phyloP scores from a whole-genome alignment of 1,140 invertebrate genomes.

The Dolichoris vasculosae region DNA sequence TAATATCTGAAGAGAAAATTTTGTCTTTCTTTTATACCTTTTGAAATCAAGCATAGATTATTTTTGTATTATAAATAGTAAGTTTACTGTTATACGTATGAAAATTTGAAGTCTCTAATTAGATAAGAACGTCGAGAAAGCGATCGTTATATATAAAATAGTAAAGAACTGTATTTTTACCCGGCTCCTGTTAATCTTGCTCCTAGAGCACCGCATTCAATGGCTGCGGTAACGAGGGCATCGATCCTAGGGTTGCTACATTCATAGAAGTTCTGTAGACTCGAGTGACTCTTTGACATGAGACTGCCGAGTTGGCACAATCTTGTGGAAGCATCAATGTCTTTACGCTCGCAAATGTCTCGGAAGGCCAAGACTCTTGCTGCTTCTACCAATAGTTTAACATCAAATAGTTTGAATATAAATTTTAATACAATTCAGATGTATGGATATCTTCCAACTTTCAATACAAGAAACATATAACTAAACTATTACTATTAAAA shows the following conservation, averaged over 20 bases:
- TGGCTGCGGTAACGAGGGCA: constrained; percentile 85
- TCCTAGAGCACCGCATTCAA: constrained; percentile 83
- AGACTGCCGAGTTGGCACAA: constrained; percentile 83
- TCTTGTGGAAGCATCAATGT: constrained; percentile 66
- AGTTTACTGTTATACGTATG: background rate
- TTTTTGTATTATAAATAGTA: too few species aligned
- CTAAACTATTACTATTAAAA: too few species aligned
- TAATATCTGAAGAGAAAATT: too few species aligned
- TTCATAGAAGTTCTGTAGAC: constrained; percentile 90
- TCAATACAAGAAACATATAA: too few species aligned
- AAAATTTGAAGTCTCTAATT: background rate
- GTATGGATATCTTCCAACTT: too few species aligned
- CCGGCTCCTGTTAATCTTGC: constrained; percentile 95
- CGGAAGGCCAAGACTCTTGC: constrained; percentile 73
- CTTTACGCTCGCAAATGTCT: constrained; percentile 68
- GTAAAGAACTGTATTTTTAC: constrained; percentile 69
- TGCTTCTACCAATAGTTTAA: constrained; percentile 70
- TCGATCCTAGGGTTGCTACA: constrained; percentile 95
- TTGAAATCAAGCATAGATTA: too few species aligned
- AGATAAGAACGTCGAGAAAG: too few species aligned
- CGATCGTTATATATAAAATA: background rate
- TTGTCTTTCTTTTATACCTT: too few species aligned
- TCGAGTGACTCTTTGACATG: constrained; percentile 93
- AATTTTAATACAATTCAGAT: too few species aligned
- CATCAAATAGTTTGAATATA: background rate